Percentiles rank a stretch among this genome's conserved stretches.
These are phyloP conservation scores for Prunella strophiata DNA, from an alignment of 2,797 vertebrate genomes.

Conservation along the genomic window DNA sequence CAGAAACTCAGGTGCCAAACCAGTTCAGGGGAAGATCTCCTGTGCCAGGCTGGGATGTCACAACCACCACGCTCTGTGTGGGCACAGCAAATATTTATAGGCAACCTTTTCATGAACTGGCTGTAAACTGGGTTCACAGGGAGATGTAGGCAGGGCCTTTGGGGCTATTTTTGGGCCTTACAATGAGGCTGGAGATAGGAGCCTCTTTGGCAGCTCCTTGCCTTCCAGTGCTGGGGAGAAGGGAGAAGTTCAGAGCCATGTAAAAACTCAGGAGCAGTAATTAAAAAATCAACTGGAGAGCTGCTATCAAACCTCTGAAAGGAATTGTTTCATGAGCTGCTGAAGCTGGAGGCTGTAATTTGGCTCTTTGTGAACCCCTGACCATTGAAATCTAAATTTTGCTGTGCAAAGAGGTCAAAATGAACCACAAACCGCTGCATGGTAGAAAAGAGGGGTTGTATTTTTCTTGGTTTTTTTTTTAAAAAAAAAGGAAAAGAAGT, in stretches of 20 bases:
- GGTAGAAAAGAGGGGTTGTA: not conserved
- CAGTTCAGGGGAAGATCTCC: constrained; percentile 25
- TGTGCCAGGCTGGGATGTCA: constrained; percentile 29
- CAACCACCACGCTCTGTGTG: constrained; percentile 24
- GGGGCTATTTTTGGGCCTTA: constrained; percentile 39
- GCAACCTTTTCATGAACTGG: constrained; percentile 50
- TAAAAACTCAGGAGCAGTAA: not conserved
- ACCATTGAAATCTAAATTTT: not conserved
- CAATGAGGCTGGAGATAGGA: constrained; percentile 14
- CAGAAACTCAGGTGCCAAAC: constrained; percentile 24
- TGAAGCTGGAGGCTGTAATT: not conserved
- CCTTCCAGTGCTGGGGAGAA: not conserved
- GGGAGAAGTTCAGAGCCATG: constrained; percentile 1
- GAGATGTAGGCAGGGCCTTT: constrained; percentile 30
- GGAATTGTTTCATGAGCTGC: not conserved
- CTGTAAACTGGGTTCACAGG: constrained; percentile 18
- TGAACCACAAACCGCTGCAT: not conserved
- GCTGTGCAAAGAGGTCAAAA: not conserved
- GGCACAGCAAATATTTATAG: constrained; percentile 59
- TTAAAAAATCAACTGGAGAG: not conserved
- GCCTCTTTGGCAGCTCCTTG: not conserved
- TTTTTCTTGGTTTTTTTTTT: not conserved
- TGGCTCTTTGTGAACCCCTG: not conserved
- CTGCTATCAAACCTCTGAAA: not conserved
- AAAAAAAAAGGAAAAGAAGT: not conserved